Evolutionary conservation across 2,113 vertebrate genomes (phyloP), one percentile per base, ranked within the genome.

Genomic region (Lepisosteus osseus): DNA sequence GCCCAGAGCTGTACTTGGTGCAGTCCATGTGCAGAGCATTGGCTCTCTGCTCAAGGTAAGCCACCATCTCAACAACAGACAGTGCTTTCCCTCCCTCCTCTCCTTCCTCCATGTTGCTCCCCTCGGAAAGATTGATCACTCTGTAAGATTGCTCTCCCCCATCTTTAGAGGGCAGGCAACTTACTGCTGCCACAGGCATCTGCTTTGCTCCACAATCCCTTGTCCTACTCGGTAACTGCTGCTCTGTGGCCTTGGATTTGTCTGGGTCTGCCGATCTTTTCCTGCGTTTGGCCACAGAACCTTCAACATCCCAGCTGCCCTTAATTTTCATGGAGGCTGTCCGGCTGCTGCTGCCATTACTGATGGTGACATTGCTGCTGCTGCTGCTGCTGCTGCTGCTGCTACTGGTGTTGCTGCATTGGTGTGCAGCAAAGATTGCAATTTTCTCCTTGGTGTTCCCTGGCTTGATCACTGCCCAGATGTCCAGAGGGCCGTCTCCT

Each of bases 381-480:
- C 74, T 83, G 43, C 17, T 73, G 2, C 42, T 66, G 0, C 74
- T 83, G 43, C n/a, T 72, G 51, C 0, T n/a, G 0, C 15, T 12
- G 3, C 14, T 1, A 0, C 66, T 65, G 1, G 54, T 57, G 0
- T 45, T 70, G 63, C 83, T 74, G 63, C 87, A 90, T 55, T 94
- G 94, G 81, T 94, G 92, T 57, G 90, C 89, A 0, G 95, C 92
- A 3, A 98, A 99, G 83, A 99, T 95, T 0, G 96, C 95, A 0
- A 99, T 95, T 80, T 99, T 99, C 85, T 99, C 96, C 69, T 95
- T 95, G 0, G 97, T 98, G 15, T 99, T 96, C 59, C 97, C 97
- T 0, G 96, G 96, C 75, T 93, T 97, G 83, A 99, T 97, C 13
- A 98, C 92, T 0, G 92, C 89, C 95, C 95, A 98, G 61, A 96